These are phyloP conservation scores for Peribatodes rhomboidaria DNA, from an alignment of 2,888 invertebrate genomes.

Conservation along the genomic window DNA sequence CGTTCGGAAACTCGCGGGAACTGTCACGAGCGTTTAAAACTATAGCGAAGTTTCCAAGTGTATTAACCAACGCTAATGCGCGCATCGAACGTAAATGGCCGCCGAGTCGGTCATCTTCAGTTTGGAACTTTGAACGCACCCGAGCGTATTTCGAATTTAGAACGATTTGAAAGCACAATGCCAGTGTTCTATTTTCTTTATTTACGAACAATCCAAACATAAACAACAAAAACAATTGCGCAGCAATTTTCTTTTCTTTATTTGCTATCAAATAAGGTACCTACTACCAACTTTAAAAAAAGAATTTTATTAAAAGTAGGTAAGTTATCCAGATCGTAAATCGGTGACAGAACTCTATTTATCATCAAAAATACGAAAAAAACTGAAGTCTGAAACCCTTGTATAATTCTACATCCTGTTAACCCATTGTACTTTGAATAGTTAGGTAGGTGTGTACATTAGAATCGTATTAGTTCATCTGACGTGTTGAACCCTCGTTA, in stretches of 20 bases:
- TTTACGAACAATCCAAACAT: too few species aligned
- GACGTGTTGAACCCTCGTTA: constrained; percentile 50
- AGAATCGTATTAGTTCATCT: constrained; percentile 44
- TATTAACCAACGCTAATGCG: constrained; percentile 69
- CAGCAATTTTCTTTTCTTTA: too few species aligned
- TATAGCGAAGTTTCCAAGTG: constrained; percentile 69
- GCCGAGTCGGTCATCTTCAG: constrained; percentile 40
- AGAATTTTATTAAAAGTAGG: too few species aligned
- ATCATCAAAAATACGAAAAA: too few species aligned
- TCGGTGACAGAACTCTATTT: too few species aligned
- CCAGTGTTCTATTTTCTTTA: too few species aligned
- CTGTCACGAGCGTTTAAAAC: constrained; percentile 75
- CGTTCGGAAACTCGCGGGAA: constrained; percentile 62
- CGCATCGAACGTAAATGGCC: constrained; percentile 59
- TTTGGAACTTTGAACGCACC: constrained; percentile 38
- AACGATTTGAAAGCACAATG: constrained; percentile 7
- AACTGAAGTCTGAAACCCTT: too few species aligned
- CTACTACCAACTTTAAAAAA: too few species aligned
- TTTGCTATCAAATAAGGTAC: too few species aligned
- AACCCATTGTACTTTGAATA: constrained; percentile 1
- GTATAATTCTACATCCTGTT: too few species aligned
- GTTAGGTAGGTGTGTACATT: constrained; percentile 28
- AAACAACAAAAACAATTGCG: too few species aligned
- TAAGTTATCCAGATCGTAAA: too few species aligned
- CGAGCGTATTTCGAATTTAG: constrained; percentile 28